These are phyloP conservation scores for Coelopa frigida DNA, from an alignment of 1,140 invertebrate species.

Conservation along the genomic window DNA sequence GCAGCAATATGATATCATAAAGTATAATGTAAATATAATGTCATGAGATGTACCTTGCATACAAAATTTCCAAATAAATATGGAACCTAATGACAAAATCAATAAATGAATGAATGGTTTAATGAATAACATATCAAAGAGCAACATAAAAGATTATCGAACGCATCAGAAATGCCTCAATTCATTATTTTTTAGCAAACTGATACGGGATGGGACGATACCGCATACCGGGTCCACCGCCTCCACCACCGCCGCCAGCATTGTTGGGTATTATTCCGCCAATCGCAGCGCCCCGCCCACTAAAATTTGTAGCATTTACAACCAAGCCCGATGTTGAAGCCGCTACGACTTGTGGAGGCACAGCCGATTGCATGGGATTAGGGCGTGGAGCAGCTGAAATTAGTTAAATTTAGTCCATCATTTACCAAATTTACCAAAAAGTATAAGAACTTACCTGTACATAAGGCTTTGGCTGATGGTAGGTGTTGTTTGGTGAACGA, in stretches of 20 bases:
- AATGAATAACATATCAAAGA: no score
- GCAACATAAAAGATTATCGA: no score
- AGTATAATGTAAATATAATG: no score
- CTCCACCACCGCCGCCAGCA: slow-evolving; percentile 15
- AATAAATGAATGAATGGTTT: no score
- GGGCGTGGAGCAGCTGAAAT: slow-evolving; percentile 34
- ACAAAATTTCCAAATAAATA: no score
- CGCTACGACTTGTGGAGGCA: slow-evolving; percentile 39
- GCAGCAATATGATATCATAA: no score
- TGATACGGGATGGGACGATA: slow-evolving; percentile 41
- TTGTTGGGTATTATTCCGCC: slow-evolving; percentile 6
- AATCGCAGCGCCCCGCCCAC: slow-evolving; percentile 23
- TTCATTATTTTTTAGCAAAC: slow-evolving; percentile 43
- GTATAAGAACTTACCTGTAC: slow-evolving; percentile 41
- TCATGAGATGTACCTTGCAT: no score
- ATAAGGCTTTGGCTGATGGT: slow-evolving; percentile 43
- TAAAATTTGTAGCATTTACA: slow-evolving; percentile 36
- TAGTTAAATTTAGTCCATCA: not conserved
- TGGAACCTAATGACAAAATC: no score
- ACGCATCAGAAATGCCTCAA: no score
- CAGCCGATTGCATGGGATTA: slow-evolving; percentile 36
- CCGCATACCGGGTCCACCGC: slow-evolving; percentile 29
- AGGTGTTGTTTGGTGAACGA: slow-evolving; percentile 39
- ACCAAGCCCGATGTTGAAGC: slow-evolving; percentile 31
- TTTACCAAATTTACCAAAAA: not conserved